Evolutionary conservation across 2,797 vertebrate genomes (phyloP).

Genomic region (Chelonia mydas): DNA sequence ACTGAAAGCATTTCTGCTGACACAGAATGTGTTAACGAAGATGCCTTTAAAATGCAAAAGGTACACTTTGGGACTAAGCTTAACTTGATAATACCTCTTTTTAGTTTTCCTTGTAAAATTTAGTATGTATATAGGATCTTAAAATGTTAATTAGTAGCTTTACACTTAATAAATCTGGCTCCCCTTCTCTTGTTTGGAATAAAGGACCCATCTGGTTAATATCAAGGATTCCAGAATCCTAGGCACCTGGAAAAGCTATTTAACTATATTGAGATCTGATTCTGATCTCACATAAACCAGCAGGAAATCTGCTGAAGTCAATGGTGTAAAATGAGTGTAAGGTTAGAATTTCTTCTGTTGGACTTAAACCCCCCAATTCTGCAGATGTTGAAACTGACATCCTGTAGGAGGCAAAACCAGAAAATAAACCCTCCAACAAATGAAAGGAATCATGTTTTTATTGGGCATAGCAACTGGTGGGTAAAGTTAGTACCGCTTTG

Average conservation of each 20-base stretch:
- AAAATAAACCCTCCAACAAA: background rate
- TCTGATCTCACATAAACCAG: background rate
- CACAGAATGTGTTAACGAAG: background rate
- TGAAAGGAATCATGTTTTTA: background rate
- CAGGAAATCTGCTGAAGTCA: background rate
- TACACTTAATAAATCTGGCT: background rate
- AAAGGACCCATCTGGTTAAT: rapidly evolving
- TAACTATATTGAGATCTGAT: background rate
- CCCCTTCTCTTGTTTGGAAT: background rate
- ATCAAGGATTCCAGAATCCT: background rate
- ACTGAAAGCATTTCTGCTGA: background rate
- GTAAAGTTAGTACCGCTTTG: background rate
- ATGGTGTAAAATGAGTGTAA: rapidly evolving
- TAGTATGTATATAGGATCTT: background rate
- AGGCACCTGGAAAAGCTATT: background rate
- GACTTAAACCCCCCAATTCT: background rate
- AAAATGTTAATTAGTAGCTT: background rate
- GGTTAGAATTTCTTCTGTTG: background rate
- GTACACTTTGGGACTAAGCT: background rate
- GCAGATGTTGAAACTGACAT: background rate
- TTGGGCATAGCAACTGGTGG: rapidly evolving
- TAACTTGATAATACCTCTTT: background rate
- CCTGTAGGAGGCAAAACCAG: background rate
- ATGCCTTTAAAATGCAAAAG: background rate
- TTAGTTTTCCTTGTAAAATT: background rate